Conservation (phyloP, 2,113 vertebrate species). For the Mola mola region DNA sequence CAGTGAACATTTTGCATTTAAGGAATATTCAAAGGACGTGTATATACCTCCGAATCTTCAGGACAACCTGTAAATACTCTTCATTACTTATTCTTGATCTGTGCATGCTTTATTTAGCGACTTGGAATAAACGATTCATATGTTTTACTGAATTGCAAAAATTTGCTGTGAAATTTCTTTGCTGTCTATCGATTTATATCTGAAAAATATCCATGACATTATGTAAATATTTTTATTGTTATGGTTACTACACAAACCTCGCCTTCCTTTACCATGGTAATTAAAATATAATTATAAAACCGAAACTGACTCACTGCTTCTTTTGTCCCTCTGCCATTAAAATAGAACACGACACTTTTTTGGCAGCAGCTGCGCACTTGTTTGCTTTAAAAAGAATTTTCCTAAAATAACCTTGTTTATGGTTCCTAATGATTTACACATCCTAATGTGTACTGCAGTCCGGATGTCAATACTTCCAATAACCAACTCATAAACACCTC, state of each 20-base stretch:
- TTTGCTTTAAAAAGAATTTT: conserved; percentile 16
- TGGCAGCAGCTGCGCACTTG: conserved; percentile 18
- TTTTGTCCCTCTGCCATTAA: neutral
- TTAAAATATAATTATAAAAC: conserved; percentile 18
- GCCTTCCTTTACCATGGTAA: neutral
- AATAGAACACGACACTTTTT: conserved; percentile 4
- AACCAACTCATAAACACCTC: conserved; percentile 14
- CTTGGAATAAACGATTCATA: neutral
- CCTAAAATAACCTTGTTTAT: conserved; percentile 40
- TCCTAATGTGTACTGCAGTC: neutral
- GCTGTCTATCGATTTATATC: too few relatives aligned
- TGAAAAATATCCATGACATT: conserved; percentile 23
- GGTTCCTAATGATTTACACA: conserved; percentile 26
- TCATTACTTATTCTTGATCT: neutral
- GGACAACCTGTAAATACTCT: conserved; percentile 48
- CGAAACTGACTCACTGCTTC: neutral
- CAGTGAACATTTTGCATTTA: conserved; percentile 1
- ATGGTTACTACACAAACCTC: conserved; percentile 15
- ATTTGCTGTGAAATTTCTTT: conserved; percentile 46
- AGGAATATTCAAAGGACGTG: neutral
- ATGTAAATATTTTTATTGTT: conserved; percentile 60
- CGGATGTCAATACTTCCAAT: conserved; percentile 20
- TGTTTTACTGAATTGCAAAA: conserved; percentile 9
- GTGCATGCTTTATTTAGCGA: conserved; percentile 27
- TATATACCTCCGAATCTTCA: conserved; percentile 24